These are phyloP conservation scores for Stegana nigrithorax DNA, from an alignment of 2,888 invertebrate genomes.

Conservation along the genomic window DNA sequence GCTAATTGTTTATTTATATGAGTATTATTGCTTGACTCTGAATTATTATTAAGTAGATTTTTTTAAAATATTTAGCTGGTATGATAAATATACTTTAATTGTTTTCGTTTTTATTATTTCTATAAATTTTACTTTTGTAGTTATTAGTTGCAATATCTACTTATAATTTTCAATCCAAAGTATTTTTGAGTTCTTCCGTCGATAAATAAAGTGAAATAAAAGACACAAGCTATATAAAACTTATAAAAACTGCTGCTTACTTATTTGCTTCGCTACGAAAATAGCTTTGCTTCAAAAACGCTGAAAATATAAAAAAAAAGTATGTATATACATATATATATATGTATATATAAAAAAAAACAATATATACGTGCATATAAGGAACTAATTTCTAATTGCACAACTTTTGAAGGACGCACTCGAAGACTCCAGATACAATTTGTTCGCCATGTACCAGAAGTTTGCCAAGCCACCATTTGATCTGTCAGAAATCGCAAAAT, in stretches of 20 bases:
- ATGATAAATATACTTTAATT: no score
- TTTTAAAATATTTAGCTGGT: no score
- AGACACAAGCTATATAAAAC: background rate
- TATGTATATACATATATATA: background rate
- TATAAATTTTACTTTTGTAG: constrained; percentile 21
- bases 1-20: background rate
- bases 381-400: constrained; percentile 10
- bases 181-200: constrained; percentile 22
- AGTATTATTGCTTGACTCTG: no score
- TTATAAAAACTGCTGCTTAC: constrained; percentile 33
- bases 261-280: no score
- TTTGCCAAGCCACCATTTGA: constrained; percentile 67
- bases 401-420: constrained; percentile 59
- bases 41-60: no score
- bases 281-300: background rate
- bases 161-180: constrained; percentile 14
- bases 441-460: constrained; percentile 69
- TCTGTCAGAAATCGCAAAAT: constrained; percentile 65
- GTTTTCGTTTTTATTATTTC: constrained; percentile 33
- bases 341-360: constrained; percentile 3
- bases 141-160: constrained; percentile 42
- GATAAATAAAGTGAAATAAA: constrained; percentile 30
- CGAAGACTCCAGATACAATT: constrained; percentile 66
- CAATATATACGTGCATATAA: background rate
- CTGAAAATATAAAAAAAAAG: background rate